phyloP scores from a whole-genome alignment of 2,888 invertebrate species.

The Leucoma salicis region DNA sequence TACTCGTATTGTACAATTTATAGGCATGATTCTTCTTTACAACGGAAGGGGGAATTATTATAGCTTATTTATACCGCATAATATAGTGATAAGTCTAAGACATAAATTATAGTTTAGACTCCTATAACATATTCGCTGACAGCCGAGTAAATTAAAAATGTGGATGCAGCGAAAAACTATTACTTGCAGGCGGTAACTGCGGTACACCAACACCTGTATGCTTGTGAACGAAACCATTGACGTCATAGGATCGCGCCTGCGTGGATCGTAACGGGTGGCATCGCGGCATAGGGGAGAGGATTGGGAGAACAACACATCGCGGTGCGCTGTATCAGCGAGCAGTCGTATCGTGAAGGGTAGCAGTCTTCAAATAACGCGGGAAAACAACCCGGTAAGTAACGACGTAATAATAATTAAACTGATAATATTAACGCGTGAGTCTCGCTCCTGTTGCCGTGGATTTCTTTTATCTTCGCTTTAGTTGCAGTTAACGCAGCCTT shows the following conservation, averaged over 20 bases:
- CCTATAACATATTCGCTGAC: too few species aligned
- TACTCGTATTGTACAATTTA: too few species aligned
- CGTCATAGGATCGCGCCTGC: conserved; percentile 69
- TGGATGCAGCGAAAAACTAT: neutral
- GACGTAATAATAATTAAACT: conserved; percentile 36
- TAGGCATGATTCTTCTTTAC: too few species aligned
- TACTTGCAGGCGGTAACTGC: conserved; percentile 35
- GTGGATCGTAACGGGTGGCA: conserved; percentile 42
- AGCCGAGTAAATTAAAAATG: too few species aligned
- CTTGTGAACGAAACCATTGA: conserved; percentile 78
- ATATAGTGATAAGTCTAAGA: too few species aligned
- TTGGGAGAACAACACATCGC: conserved; percentile 50
- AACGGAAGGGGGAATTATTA: too few species aligned
- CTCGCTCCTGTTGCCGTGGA: conserved; percentile 7
- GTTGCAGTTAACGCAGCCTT: too few species aligned
- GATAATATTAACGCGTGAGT: conserved; percentile 23
- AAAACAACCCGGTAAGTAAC: conserved; percentile 62
- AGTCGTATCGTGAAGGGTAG: conserved; percentile 46
- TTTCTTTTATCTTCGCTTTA: conserved; percentile 9
- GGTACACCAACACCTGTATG: conserved; percentile 68
- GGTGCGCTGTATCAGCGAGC: conserved; percentile 53
- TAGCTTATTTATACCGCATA: too few species aligned
- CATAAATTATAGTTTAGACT: too few species aligned
- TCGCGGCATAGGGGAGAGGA: conserved; percentile 24
- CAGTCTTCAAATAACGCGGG: conserved; percentile 52